Percentiles rank a stretch among this genome's conserved stretches.
phyloP scores from a whole-genome alignment of 2,113 vertebrate genomes.

The Numida meleagris region DNA sequence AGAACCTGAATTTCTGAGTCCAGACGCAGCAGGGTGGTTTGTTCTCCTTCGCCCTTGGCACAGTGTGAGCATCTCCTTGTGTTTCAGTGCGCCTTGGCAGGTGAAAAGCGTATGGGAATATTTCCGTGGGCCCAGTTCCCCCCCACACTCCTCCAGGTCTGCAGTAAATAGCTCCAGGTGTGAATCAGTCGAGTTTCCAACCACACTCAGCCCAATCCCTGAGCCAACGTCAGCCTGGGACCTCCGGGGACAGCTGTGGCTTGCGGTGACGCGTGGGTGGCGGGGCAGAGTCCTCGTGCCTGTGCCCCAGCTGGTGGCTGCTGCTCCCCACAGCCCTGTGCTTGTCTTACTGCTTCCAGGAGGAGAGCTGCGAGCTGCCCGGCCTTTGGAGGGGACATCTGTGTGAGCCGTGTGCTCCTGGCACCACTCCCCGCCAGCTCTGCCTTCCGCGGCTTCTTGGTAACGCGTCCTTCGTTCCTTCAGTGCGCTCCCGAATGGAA shows the following conservation, averaged over 20 bases:
- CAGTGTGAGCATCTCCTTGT: fast-evolving
- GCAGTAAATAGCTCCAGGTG: background rate
- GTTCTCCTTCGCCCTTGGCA: background rate
- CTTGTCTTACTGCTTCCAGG: background rate
- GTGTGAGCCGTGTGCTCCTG: background rate
- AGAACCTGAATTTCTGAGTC: fast-evolving
- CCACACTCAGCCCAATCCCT: background rate
- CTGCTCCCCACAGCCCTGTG: background rate
- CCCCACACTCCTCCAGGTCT: background rate
- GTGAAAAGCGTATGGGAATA: fast-evolving
- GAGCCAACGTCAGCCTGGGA: background rate
- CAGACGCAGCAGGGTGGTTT: background rate
- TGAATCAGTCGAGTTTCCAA: background rate
- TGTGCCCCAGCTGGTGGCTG: background rate
- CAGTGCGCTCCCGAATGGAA: background rate
- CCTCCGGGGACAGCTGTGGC: background rate
- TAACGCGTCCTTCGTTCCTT: background rate
- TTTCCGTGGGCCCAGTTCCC: background rate
- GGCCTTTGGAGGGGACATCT: background rate
- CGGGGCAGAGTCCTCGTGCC: background rate
- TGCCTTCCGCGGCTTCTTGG: background rate
- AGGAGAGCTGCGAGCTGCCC: background rate
- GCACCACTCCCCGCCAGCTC: background rate
- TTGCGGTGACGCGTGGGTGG: no score
- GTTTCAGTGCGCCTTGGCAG: no score